Evolutionary conservation across 2,797 vertebrate species (phyloP), one percentile per base, ranked within the genome.

Genomic region (Gila robusta): DNA sequence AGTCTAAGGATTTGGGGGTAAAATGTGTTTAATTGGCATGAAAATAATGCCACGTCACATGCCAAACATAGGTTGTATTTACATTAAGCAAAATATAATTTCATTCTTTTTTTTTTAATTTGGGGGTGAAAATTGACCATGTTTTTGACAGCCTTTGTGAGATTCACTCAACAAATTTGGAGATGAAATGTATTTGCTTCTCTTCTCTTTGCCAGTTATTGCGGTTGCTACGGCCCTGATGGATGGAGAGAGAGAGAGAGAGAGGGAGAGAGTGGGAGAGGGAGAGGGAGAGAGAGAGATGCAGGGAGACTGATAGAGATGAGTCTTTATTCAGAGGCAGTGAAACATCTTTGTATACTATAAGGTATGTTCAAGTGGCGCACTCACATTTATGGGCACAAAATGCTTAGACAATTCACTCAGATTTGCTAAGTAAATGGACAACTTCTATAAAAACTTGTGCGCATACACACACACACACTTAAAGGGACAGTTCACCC

Each of bases 261-360:
- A 10, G 28, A 0, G 1, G 2, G 59, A 0, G 19, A 19, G 66
- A 23, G 41, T 2, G n/a, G 11, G 28, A 3, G 77, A 0, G 19
- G 6, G 66, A 16, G 41, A 4, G n/a, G 17, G 28, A 3, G 77
- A 0, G 19, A 21, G 66, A 16, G 26, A 0, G 71, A 52, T 4
- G 41, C 41, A 21, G 52, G 26, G 69, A 76, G 81, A 76, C 72
- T 12, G 56, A 76, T 26, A 41, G 52, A 54, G 49, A 80, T 59
- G 72, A 85, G 84, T 88, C 88, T 89, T 47, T 88, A 85, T 88
- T 85, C 77, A 79, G 85, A 72, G 47, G 70, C 26, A 78, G 81
- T 79, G 35, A 79, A 86, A 64, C 67, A 69, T 82, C 82, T 83
- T 76, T 67, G 54, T 86, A 64, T 73, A 84, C 67, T 81, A 78